Conservation (phyloP, 2,888 invertebrate genomes). For the Hymenopus coronatus region DNA sequence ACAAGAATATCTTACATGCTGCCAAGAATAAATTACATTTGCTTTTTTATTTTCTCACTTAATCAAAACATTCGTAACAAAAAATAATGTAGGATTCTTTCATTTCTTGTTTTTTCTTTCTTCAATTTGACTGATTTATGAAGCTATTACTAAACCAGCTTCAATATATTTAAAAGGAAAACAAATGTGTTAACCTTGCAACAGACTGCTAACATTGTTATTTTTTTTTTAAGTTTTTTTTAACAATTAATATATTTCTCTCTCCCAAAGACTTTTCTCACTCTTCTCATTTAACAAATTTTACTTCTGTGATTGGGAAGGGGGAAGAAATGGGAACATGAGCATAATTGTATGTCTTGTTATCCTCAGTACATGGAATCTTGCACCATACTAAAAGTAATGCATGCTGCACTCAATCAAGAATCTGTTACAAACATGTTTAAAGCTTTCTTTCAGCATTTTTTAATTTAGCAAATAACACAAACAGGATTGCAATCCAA, state of each 20-base stretch:
- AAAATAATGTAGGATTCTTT: background rate
- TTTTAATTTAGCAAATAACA: background rate
- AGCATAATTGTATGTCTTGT: background rate
- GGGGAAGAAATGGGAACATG: background rate
- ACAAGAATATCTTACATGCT: slow-evolving; percentile 5
- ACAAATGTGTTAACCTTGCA: background rate
- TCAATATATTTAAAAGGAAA: background rate
- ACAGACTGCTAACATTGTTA: background rate
- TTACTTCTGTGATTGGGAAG: background rate
- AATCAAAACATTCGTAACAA: background rate
- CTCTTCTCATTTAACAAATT: background rate
- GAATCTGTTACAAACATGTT: background rate
- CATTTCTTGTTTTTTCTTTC: background rate
- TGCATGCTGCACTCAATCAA: background rate
- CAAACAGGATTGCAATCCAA: background rate
- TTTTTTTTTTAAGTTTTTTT: background rate
- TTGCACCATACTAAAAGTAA: background rate
- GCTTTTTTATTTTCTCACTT: background rate
- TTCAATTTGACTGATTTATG: background rate
- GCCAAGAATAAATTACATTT: background rate
- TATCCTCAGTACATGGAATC: background rate
- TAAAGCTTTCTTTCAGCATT: background rate
- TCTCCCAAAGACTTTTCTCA: background rate
- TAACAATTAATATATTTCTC: background rate
- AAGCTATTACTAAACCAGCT: background rate